Evolutionary conservation across 2,888 invertebrate species (phyloP).

Genomic region (Apodemia hepburni): DNA sequence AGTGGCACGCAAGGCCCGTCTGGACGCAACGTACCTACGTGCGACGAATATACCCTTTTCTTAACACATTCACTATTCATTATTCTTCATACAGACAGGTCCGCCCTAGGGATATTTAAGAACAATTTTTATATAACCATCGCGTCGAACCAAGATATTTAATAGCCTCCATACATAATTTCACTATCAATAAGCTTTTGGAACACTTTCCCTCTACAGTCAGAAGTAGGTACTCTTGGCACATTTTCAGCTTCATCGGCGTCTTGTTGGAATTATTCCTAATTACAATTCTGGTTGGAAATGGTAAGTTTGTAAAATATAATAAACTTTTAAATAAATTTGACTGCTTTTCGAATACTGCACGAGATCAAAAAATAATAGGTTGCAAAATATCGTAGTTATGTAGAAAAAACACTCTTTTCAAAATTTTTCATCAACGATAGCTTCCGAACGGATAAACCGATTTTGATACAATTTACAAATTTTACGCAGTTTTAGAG

Average conservation of each 20-base stretch:
- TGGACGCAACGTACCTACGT: too few species aligned
- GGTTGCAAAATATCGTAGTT: too few species aligned
- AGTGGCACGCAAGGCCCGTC: too few species aligned
- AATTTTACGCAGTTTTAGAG: too few species aligned
- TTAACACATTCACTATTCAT: too few species aligned
- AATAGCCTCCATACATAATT: conserved; percentile 6
- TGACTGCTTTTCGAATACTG: too few species aligned
- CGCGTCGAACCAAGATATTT: neutral
- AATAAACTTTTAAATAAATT: conserved; percentile 21
- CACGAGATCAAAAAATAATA: too few species aligned
- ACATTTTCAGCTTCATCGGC: conserved; percentile 20
- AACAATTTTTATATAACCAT: neutral
- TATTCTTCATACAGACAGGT: conserved; percentile 13
- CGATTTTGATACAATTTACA: too few species aligned
- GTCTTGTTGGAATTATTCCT: neutral
- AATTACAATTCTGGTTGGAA: conserved; percentile 21
- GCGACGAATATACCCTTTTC: too few species aligned
- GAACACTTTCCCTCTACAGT: conserved; percentile 20
- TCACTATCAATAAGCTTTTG: conserved; percentile 17
- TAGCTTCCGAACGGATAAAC: too few species aligned
- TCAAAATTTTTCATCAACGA: too few species aligned
- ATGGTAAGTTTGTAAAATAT: conserved; percentile 21
- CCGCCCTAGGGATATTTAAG: neutral
- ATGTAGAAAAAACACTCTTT: too few species aligned
- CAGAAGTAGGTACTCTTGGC: conserved; percentile 26